Conservation (phyloP, 1,140 invertebrate species). For the Aphaenogaster floridana region DNA sequence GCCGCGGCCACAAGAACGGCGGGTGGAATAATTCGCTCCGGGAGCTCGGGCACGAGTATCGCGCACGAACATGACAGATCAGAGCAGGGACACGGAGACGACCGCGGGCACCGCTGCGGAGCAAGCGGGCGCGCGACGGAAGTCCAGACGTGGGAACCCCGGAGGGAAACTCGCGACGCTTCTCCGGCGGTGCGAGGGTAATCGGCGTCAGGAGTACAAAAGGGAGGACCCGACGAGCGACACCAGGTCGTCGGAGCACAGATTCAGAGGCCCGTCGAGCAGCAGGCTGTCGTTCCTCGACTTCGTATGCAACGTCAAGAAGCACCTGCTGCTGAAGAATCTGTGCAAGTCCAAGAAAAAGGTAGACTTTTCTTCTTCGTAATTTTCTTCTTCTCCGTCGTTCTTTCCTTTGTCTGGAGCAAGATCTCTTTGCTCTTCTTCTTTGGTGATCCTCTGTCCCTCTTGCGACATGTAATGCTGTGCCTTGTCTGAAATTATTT, state of each 20-base stretch:
- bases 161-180: constrained; percentile 38
- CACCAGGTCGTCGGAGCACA: constrained; percentile 31
- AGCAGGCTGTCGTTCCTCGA: constrained; percentile 44
- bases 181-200: constrained; percentile 43
- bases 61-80: constrained; percentile 64
- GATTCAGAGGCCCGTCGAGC: constrained; percentile 1
- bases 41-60: background rate
- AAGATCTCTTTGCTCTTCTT: background rate
- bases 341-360: constrained; percentile 71
- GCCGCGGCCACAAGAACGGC: constrained; percentile 35
- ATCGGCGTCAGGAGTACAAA: constrained; percentile 23
- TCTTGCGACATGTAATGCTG: background rate
- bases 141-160: background rate
- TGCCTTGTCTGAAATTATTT: background rate
- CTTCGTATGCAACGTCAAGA: constrained; percentile 75
- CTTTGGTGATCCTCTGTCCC: background rate
- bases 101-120: background rate
- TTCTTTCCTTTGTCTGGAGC: background rate
- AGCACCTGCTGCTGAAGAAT: constrained; percentile 67
- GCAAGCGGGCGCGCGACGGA: constrained; percentile 10
- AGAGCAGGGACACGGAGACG: constrained; percentile 49
- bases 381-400: background rate
- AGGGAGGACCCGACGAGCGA: constrained; percentile 29
- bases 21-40: constrained; percentile 38
- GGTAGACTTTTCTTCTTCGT: constrained; percentile 43